Evolutionary conservation across 2,113 vertebrate species (phyloP).

Genomic region (Barbus barbus): DNA sequence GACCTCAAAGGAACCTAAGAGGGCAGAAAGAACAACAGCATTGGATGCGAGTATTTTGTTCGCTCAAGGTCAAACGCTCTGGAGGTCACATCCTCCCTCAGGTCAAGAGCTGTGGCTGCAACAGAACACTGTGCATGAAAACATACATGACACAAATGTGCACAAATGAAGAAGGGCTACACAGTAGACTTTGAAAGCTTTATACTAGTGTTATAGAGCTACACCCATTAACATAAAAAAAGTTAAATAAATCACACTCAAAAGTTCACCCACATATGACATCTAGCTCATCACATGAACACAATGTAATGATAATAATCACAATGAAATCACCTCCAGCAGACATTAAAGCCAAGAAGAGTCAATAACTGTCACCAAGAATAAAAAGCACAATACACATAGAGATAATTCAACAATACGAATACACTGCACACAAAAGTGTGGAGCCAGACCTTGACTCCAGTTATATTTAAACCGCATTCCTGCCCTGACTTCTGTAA

Average conservation of each 20-base stretch:
- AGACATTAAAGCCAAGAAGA: not conserved
- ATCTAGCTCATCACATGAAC: conserved; percentile 23
- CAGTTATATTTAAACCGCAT: conserved; percentile 62
- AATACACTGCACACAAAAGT: conserved; percentile 55
- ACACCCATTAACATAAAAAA: not conserved
- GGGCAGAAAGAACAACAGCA: conserved; percentile 5
- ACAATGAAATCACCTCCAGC: not conserved
- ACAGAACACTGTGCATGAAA: conserved; percentile 1
- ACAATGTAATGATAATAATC: not conserved
- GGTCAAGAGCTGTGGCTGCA: conserved; percentile 36
- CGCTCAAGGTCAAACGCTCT: not conserved
- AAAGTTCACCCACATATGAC: not conserved
- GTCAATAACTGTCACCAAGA: not conserved
- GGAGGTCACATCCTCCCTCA: conserved; percentile 26
- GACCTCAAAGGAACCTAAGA: conserved; percentile 87
- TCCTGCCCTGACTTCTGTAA: conserved; percentile 71
- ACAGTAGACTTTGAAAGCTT: not conserved
- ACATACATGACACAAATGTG: not conserved
- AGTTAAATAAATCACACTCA: not conserved
- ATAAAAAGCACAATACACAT: conserved; percentile 2
- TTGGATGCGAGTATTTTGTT: not conserved
- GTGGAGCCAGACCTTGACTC: conserved; percentile 58
- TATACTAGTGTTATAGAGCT: not conserved
- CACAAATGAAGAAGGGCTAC: not conserved
- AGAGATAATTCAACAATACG: conserved; percentile 18